Evolutionary conservation across 2,797 vertebrate species (phyloP).

Genomic region (Cyprinella venusta): DNA sequence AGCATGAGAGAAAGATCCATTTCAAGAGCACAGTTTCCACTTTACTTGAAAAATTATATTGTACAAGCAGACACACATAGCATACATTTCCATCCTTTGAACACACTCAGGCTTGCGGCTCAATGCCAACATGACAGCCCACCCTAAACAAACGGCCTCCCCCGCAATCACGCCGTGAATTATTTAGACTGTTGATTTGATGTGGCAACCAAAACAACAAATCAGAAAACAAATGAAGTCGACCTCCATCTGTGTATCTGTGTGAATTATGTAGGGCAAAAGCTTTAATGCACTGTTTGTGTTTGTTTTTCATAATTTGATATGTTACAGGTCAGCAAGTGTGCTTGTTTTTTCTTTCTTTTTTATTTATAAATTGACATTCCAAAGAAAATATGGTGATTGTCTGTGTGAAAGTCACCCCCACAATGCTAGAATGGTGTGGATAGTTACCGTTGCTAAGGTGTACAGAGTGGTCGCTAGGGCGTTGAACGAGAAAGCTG

Average conservation of each 20-base stretch:
- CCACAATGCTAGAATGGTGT: neutral
- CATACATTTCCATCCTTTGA: slow-evolving; percentile 31
- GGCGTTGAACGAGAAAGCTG: no score
- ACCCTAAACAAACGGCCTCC: slow-evolving; percentile 43
- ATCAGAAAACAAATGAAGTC: slow-evolving; percentile 48
- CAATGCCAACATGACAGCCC: slow-evolving; percentile 11
- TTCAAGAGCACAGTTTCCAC: neutral
- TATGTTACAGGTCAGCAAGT: slow-evolving; percentile 17
- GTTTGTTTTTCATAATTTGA: slow-evolving; percentile 23
- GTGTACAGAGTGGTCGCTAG: no score
- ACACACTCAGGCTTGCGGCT: slow-evolving; percentile 27
- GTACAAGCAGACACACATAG: neutral
- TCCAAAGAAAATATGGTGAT: neutral
- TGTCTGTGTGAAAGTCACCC: neutral
- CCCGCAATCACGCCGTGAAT: slow-evolving; percentile 34
- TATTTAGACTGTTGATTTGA: slow-evolving; percentile 46
- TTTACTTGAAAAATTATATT: slow-evolving; percentile 11
- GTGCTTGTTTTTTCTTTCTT: neutral
- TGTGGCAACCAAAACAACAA: slow-evolving; percentile 48
- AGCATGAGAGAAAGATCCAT: neutral
- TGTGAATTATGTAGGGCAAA: slow-evolving; percentile 37
- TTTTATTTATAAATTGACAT: slow-evolving; percentile 3
- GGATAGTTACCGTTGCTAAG: neutral
- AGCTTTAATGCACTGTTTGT: slow-evolving; percentile 26
- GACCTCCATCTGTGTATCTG: slow-evolving; percentile 8